Evolutionary conservation across 2,113 vertebrate genomes (phyloP), one percentile per base, ranked within the genome.

Genomic region (Stercorarius parasiticus): DNA sequence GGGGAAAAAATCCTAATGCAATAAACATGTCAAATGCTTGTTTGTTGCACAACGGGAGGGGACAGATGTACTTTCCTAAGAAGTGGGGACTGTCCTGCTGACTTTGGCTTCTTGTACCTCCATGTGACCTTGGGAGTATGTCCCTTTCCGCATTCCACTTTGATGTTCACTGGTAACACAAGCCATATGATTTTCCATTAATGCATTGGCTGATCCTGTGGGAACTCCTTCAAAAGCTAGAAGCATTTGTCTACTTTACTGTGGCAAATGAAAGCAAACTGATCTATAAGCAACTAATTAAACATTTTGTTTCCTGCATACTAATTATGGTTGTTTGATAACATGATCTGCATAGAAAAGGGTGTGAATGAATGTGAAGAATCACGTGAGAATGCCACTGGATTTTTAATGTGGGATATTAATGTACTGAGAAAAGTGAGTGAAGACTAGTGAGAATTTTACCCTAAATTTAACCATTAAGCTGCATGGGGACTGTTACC

Each of bases 291-390:
- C 23, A 58, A 36, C 10, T 71, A 19, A 19, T 42, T 11, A 61
- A 74, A 45, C 1, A 86, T 78, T 96, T 92, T 79, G 27, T 93
- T 97, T 95, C 29, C 30, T 87, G 73, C 26, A 10, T 86, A 56
- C 9, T 95, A 59, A 88, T 94, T 97, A 66, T 2, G 8, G 69
- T 95, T 22, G 20, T 27, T 90, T 95, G 78, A 88, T 78, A 95
- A 73, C 43, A 87, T 66, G 50, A 84, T 49, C 80, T 65, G 26
- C 38, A 47, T 76, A 70, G 74, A 70, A 96, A 86, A 93, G 50
- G 6, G 15, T 69, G 38, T 50, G 47, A 58, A 56, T 38, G 32
- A 90, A 92, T 71, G 6, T 72, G 71, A 90, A 47, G 11, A 4
- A 58, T 78, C n/a, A 77, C 6, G 5, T 85, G 55, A 69, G 77